A percentile compares a stretch with the other conserved stretches of the same genome.
Conservation (phyloP, 1,140 invertebrate species). For the Meloidogyne floridensis region DNA sequence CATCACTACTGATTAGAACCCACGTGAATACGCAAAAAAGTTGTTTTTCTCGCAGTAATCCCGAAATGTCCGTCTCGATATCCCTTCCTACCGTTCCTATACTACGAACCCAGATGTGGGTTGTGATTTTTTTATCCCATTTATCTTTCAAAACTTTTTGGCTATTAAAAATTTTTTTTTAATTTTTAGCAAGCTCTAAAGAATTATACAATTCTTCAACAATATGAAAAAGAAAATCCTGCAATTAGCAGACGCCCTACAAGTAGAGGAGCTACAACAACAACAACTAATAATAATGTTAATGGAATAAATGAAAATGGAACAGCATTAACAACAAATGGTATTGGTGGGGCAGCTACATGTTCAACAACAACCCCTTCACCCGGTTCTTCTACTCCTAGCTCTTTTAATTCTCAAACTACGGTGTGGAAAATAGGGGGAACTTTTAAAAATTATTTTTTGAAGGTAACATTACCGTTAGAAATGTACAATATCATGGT, state of each 20-base stretch:
- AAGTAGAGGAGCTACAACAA: neutral
- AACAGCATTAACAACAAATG: neutral
- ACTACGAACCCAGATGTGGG: too few relatives aligned
- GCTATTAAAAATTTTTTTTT: too few relatives aligned
- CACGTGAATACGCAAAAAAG: too few relatives aligned
- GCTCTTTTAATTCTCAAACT: conserved; percentile 27
- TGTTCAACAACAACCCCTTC: conserved; percentile 26
- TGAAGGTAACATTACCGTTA: conserved; percentile 26
- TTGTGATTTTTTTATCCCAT: too few relatives aligned
- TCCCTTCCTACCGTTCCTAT: too few relatives aligned
- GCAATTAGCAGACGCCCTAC: neutral
- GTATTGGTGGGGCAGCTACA: too few relatives aligned
- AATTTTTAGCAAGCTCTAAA: conserved; percentile 26
- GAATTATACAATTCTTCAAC: conserved; percentile 18
- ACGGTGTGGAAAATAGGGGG: neutral
- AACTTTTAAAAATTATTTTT: conserved; percentile 7
- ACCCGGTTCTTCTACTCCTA: conserved; percentile 36
- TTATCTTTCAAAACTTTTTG: too few relatives aligned
- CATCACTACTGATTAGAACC: too few relatives aligned
- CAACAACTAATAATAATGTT: neutral
- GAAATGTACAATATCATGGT: conserved; percentile 28
- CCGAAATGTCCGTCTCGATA: too few relatives aligned
- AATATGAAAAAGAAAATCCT: conserved; percentile 34
- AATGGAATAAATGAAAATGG: conserved; percentile 5
- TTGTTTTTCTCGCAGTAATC: too few relatives aligned